phyloP scores from a whole-genome alignment of 1,140 invertebrate species.

The Micrasema longulum region DNA sequence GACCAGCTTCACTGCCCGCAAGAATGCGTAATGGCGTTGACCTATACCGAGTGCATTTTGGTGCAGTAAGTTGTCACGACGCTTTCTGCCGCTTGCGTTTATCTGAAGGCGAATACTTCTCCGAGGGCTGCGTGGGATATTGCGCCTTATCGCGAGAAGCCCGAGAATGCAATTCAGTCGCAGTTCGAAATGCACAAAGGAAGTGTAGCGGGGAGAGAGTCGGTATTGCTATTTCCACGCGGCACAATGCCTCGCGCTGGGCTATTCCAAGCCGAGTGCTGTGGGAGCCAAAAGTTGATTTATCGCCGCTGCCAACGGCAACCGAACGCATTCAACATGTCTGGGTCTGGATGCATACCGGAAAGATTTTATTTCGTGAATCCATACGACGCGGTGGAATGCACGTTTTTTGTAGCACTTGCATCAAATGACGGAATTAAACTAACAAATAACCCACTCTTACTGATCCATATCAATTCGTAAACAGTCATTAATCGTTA shows the following conservation, averaged over 20 bases:
- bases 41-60: not conserved
- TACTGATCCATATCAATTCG: not conserved
- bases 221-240: slow-evolving; percentile 2
- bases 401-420: not conserved
- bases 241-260: not conserved
- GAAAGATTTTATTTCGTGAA: slow-evolving; percentile 17
- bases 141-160: not conserved
- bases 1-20: not conserved
- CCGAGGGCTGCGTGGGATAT: not conserved
- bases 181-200: not conserved
- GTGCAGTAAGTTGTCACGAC: slow-evolving; percentile 9
- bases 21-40: slow-evolving; percentile 16
- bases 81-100: not conserved
- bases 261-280: slow-evolving; percentile 16
- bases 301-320: slow-evolving; percentile 17
- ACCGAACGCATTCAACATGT: slow-evolving; percentile 9
- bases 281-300: slow-evolving; percentile 47
- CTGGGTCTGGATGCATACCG: slow-evolving; percentile 8
- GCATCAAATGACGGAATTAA: slow-evolving; percentile 8
- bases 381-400: slow-evolving; percentile 10
- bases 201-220: slow-evolving; percentile 1
- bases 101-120: not conserved
- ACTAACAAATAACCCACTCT: slow-evolving; percentile 2
- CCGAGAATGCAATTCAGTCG: slow-evolving; percentile 5
- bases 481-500: no score